These are phyloP conservation scores for Caenorhabditis sp. DNA, from an alignment of 2,888 invertebrate genomes.

Conservation along the genomic window DNA sequence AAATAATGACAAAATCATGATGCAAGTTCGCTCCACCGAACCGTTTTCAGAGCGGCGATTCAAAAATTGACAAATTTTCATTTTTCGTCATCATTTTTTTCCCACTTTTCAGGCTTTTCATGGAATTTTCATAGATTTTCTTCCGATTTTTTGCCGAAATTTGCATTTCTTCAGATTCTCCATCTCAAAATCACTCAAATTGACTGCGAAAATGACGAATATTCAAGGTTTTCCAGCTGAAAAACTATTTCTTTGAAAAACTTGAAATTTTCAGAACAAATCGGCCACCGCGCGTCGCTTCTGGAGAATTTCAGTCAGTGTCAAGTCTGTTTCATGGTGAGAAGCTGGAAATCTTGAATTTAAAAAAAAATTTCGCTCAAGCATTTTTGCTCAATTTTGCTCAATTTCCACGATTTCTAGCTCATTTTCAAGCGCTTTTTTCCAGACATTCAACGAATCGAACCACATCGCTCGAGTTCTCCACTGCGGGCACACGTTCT, in stretches of 20 bases:
- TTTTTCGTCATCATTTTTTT: not conserved
- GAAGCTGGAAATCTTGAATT: no score
- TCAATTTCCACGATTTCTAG: not conserved
- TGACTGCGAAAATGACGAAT: not conserved
- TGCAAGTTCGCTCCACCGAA: not conserved
- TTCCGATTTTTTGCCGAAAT: not conserved
- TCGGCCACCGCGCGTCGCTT: not conserved
- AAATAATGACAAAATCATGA: not conserved
- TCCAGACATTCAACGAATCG: conserved; percentile 54
- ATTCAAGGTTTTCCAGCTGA: not conserved
- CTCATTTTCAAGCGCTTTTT: not conserved
- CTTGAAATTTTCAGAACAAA: not conserved
- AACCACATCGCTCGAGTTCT: conserved; percentile 29
- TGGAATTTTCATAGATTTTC: not conserved
- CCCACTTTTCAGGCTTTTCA: not conserved
- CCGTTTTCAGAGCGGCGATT: not conserved
- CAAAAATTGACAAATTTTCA: not conserved
- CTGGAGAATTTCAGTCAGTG: conserved; percentile 34
- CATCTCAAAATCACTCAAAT: not conserved
- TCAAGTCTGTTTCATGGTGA: conserved; percentile 43
- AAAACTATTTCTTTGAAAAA: not conserved
- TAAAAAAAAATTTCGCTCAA: not conserved
- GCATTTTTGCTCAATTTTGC: no score
- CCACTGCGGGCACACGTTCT: conserved; percentile 59
- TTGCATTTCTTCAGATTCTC: not conserved